A percentile compares a stretch with the other conserved stretches of the same genome.
Conservation (phyloP, 1,140 invertebrate species). For the Sinonovacula constricta region DNA sequence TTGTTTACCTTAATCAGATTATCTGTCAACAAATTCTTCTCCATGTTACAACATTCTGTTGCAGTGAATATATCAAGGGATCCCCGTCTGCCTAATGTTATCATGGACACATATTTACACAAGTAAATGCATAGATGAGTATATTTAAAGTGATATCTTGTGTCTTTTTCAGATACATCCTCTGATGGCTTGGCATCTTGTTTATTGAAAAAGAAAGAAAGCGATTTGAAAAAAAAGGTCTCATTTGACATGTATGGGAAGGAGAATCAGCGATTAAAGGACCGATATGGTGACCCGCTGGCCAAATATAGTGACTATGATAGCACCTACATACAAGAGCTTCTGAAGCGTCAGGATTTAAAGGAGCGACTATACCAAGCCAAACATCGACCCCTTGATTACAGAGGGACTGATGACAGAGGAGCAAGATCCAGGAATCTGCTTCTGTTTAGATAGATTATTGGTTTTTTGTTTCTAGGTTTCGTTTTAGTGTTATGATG, state of each 20-base stretch:
- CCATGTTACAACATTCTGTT: too few relatives aligned
- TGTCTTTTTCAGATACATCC: conserved; percentile 42
- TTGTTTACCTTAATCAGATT: too few relatives aligned
- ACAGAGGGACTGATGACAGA: conserved; percentile 55
- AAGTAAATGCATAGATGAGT: too few relatives aligned
- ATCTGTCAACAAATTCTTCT: too few relatives aligned
- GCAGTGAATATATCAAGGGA: too few relatives aligned
- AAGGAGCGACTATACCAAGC: conserved; percentile 69
- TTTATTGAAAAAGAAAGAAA: conserved; percentile 65
- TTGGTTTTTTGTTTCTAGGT: conserved; percentile 2
- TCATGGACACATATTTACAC: too few relatives aligned
- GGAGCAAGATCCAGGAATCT: conserved; percentile 57
- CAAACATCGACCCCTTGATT: conserved; percentile 63
- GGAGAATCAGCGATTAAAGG: conserved; percentile 66
- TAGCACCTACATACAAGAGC: conserved; percentile 59
- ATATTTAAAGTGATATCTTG: too few relatives aligned
- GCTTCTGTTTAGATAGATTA: conserved; percentile 69
- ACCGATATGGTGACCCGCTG: conserved; percentile 52
- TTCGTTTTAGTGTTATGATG: too few relatives aligned
- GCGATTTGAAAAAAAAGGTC: conserved; percentile 72
- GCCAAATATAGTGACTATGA: conserved; percentile 59
- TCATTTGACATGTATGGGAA: conserved; percentile 73
- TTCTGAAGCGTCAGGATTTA: conserved; percentile 63
- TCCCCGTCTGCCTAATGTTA: too few relatives aligned
- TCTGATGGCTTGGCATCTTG: conserved; percentile 59